Evolutionary conservation across 2,888 invertebrate genomes (phyloP).

Genomic region (Eremobia ochroleuca): DNA sequence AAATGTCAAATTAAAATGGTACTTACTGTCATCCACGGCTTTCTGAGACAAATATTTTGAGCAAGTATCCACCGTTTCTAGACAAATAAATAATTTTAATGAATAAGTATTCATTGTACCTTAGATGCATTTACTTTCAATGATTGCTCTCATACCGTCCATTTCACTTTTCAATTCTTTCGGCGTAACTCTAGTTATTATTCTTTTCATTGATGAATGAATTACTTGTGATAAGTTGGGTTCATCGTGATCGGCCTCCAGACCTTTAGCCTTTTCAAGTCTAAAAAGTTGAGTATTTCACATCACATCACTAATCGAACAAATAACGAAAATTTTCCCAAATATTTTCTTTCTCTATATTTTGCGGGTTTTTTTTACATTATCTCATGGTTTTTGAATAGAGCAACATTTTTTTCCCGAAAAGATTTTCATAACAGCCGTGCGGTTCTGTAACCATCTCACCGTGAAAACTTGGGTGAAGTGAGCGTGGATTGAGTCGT

Average conservation of each 20-base stretch:
- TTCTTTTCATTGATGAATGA: slow-evolving; percentile 70
- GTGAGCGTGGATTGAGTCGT: too few species aligned
- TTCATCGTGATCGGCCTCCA: slow-evolving; percentile 82
- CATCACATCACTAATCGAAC: background rate
- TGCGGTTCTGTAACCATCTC: too few species aligned
- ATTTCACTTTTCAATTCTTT: slow-evolving; percentile 78
- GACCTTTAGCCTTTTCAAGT: slow-evolving; percentile 76
- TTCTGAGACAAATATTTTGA: slow-evolving; percentile 83
- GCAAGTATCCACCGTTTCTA: slow-evolving; percentile 79
- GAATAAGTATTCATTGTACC: background rate
- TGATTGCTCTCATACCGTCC: slow-evolving; percentile 71
- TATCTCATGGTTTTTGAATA: too few species aligned
- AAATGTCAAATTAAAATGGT: background rate
- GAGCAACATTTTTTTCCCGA: too few species aligned
- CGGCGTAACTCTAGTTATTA: slow-evolving; percentile 72
- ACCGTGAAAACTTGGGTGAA: too few species aligned
- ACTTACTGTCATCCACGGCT: slow-evolving; percentile 82
- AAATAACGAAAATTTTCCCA: too few species aligned
- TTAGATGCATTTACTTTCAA: background rate
- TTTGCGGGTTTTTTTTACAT: too few species aligned
- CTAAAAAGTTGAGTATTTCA: slow-evolving; percentile 64
- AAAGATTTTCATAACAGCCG: too few species aligned
- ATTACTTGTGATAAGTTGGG: slow-evolving; percentile 80
- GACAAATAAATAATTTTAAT: slow-evolving; percentile 42
- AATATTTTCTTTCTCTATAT: too few species aligned